phyloP scores from a whole-genome alignment of 2,113 vertebrate genomes.

The Chrysochloris asiatica region DNA sequence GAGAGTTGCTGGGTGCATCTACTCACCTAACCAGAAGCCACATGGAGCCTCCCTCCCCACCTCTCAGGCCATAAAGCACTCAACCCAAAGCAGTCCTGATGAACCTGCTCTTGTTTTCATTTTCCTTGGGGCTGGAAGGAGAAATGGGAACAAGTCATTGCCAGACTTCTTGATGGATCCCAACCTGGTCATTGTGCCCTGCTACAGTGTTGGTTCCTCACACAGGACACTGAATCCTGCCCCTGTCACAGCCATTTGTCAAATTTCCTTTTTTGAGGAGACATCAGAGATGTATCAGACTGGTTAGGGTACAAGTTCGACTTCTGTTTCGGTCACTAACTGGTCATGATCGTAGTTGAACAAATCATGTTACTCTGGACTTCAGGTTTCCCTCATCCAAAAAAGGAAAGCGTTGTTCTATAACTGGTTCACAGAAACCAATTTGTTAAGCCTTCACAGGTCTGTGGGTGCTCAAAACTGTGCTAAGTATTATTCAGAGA shows the following conservation, averaged over 20 bases:
- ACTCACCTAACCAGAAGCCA: neutral
- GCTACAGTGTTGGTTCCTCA: neutral
- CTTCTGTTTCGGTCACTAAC: neutral
- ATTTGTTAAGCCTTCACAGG: neutral
- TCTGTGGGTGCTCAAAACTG: neutral
- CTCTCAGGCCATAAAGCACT: neutral
- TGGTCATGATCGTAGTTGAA: neutral
- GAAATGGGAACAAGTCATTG: neutral
- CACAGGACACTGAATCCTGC: neutral
- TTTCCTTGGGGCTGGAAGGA: neutral
- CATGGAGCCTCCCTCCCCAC: accelerated
- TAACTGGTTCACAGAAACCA: neutral
- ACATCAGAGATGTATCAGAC: neutral
- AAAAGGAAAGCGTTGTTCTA: neutral
- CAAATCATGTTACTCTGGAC: neutral
- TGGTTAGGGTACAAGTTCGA: neutral
- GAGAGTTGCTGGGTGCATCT: neutral
- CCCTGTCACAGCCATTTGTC: neutral
- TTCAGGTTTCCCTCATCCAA: neutral
- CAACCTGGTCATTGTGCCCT: neutral
- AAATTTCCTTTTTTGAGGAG: neutral
- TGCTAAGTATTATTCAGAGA: neutral
- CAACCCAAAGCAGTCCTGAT: neutral
- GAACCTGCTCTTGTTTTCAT: neutral
- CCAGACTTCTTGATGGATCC: neutral